phyloP scores from a whole-genome alignment of 1,140 invertebrate species.

The Mya arenaria region DNA sequence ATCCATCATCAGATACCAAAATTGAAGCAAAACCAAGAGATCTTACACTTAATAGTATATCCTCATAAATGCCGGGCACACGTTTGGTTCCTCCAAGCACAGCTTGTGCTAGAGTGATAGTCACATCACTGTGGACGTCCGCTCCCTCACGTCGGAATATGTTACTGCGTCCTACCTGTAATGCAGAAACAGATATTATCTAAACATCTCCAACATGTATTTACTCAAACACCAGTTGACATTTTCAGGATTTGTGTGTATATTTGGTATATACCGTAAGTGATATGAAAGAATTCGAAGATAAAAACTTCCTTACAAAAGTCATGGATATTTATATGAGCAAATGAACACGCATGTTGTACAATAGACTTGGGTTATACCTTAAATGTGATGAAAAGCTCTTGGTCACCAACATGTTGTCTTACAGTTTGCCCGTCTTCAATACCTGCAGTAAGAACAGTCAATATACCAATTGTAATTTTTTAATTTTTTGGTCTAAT shows the following conservation, averaged over 20 bases:
- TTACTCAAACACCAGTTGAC: neutral
- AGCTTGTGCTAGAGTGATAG: slow-evolving; percentile 90
- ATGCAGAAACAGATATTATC: neutral
- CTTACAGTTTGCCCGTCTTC: slow-evolving; percentile 52
- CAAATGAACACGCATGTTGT: too few relatives aligned
- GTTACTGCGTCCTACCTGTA: slow-evolving; percentile 93
- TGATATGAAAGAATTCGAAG: too few relatives aligned
- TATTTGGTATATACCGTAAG: too few relatives aligned
- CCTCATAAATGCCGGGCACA: slow-evolving; percentile 97
- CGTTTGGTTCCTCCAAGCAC: slow-evolving; percentile 95
- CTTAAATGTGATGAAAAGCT: slow-evolving; percentile 54
- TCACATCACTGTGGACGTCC: slow-evolving; percentile 89
- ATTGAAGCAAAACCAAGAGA: too few relatives aligned
- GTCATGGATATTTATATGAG: too few relatives aligned
- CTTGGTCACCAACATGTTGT: slow-evolving; percentile 25
- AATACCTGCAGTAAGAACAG: slow-evolving; percentile 27
- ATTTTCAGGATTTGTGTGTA: neutral
- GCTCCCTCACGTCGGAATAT: slow-evolving; percentile 96
- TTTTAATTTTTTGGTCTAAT: too few relatives aligned
- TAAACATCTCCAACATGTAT: neutral
- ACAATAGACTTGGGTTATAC: slow-evolving; percentile 12
- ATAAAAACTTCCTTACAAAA: too few relatives aligned
- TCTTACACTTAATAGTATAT: slow-evolving; percentile 91
- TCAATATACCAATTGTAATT: too few relatives aligned
- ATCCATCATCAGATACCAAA: too few relatives aligned